Evolutionary conservation across 2,888 invertebrate genomes (phyloP), one percentile per base, ranked within the genome.

Genomic region (Xestia sexstrigata): DNA sequence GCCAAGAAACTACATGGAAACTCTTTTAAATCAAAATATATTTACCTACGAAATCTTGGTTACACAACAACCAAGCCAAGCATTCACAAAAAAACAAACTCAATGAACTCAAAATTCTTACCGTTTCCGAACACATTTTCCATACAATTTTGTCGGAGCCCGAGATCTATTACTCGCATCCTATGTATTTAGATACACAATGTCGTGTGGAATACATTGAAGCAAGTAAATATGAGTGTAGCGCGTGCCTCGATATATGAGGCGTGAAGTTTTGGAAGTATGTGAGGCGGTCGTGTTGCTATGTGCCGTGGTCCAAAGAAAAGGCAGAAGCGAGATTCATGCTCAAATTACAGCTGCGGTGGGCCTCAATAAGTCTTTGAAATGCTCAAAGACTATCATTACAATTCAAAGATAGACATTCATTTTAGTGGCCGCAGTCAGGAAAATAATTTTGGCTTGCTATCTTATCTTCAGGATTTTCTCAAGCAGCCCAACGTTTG

Each of bases 261-360:
- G 60, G 69, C 66, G 65, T 66, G 63, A 70, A 60, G 39, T 70
- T 77, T 66, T 35, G 65, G 17, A 15, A 52, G 42, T 60, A 39
- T 60, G 58, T 35, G 72, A 63, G 65, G n/a, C 47, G 77, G 35
- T 60, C 62, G 81, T 76, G 76, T 71, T 55, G 62, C 20, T 76
- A 63, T 63, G 63, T 1, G 58, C 11, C 0, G 20, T 26, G 63
- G 63, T 63, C 1, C 52, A 74, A 76, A 6, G 15, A 0, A 58
- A n/a, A 39, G 13, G 47, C 17, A 47, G 15, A 0, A 77, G 77
- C 77, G 68, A 68, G 3, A 9, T 8, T n/a, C n/a, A 62, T 1
- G 62, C 4, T 62, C 62, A 60, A 20, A 1, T 30, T 9, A 11
- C 9, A 20, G 30, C 60, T 35, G 35, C 35, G 4, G 35, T 35